Conservation (phyloP, 2,113 vertebrate species). For the Trinectes maculatus region DNA sequence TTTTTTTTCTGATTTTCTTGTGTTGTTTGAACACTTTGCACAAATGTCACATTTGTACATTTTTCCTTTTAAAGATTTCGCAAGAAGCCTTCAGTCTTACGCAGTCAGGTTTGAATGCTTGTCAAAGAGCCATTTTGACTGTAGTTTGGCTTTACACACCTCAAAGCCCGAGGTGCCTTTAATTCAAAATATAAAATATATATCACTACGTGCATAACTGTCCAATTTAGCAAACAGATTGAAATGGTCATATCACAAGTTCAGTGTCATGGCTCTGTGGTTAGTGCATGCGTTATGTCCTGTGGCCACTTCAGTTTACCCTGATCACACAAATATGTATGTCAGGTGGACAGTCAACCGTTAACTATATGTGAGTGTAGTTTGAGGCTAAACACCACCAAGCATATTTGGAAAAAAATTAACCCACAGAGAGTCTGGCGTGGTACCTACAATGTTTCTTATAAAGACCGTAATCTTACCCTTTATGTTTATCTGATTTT, state of each 20-base stretch:
- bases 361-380: too few relatives aligned
- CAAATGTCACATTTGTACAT: background rate
- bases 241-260: background rate
- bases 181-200: background rate
- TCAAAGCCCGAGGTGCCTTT: background rate
- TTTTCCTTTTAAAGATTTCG: background rate
- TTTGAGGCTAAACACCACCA: too few relatives aligned
- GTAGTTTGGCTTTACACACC: background rate
- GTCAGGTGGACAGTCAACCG: too few relatives aligned
- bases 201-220: too few relatives aligned
- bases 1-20: background rate
- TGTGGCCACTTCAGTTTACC: background rate
- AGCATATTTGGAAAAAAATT: too few relatives aligned
- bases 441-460: background rate
- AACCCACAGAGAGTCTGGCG: background rate
- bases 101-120: background rate
- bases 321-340: background rate
- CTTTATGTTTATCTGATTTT: background rate
- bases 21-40: background rate
- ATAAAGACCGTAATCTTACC: background rate
- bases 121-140: background rate
- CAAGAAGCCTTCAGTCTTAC: background rate
- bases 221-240: too few relatives aligned
- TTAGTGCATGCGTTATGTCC: too few relatives aligned
- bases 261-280: background rate